These are phyloP conservation scores for Euplexia lucipara DNA, from an alignment of 2,888 invertebrate species.

Conservation along the genomic window DNA sequence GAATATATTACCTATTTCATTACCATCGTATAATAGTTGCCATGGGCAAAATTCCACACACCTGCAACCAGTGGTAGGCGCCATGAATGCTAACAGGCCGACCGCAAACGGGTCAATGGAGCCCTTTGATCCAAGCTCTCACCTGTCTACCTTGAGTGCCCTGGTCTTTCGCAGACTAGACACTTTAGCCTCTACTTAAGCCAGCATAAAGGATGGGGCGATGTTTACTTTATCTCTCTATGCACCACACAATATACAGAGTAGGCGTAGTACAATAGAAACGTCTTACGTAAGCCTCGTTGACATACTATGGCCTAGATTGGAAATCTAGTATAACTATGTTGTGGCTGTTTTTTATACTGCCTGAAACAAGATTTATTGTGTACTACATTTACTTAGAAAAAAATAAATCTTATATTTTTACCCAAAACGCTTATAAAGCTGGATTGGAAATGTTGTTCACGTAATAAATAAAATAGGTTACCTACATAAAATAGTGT, in stretches of 20 bases:
- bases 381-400: slow-evolving; percentile 20
- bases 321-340: slow-evolving; percentile 42
- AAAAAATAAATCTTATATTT: slow-evolving; percentile 38
- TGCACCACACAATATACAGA: slow-evolving; percentile 61
- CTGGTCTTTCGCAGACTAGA: slow-evolving; percentile 85
- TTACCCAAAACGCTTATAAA: slow-evolving; percentile 11
- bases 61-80: slow-evolving; percentile 66
- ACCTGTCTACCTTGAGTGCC: slow-evolving; percentile 82
- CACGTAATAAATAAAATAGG: slow-evolving; percentile 43
- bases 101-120: slow-evolving; percentile 86
- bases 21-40: no score
- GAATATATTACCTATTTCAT: no score
- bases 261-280: slow-evolving; percentile 38
- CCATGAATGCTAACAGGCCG: slow-evolving; percentile 74
- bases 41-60: not conserved
- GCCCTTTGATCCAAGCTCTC: slow-evolving; percentile 86
- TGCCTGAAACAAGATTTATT: slow-evolving; percentile 34
- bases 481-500: slow-evolving; percentile 34
- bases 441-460: slow-evolving; percentile 33
- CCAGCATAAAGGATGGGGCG: slow-evolving; percentile 69
- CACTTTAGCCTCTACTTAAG: slow-evolving; percentile 77
- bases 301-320: slow-evolving; percentile 59
- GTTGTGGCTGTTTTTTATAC: slow-evolving; percentile 20
- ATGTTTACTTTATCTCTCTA: slow-evolving; percentile 78
- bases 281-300: slow-evolving; percentile 50